A percentile compares a stretch with the other conserved stretches of the same genome.
Evolutionary conservation across 2,797 vertebrate genomes (phyloP).

Genomic region (Neomorphus geoffroyi): DNA sequence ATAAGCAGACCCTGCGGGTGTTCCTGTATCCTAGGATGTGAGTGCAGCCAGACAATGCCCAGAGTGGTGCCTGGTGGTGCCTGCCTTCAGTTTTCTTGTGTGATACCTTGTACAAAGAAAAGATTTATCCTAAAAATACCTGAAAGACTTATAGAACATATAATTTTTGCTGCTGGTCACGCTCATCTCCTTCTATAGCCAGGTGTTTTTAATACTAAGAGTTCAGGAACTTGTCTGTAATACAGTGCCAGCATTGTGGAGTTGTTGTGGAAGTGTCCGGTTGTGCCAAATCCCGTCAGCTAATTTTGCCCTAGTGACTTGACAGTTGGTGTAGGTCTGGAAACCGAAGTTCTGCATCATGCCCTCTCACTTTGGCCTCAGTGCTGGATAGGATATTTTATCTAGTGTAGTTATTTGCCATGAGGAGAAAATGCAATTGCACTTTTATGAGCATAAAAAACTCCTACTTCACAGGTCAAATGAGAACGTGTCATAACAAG

Average conservation of each 20-base stretch:
- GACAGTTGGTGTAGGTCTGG: background rate
- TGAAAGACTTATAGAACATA: background rate
- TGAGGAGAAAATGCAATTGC: background rate
- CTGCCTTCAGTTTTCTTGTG: background rate
- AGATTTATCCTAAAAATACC: background rate
- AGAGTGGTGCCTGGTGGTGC: fast-evolving
- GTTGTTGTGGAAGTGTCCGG: background rate
- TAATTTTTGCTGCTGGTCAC: background rate
- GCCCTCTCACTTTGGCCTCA: background rate
- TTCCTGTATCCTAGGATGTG: background rate
- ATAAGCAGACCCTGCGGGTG: background rate
- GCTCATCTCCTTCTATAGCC: background rate
- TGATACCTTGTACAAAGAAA: background rate
- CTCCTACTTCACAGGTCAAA: background rate
- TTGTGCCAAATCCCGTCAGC: background rate
- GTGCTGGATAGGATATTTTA: background rate
- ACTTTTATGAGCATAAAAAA: background rate
- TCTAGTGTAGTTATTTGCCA: background rate
- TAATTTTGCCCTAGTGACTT: background rate
- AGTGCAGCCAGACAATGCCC: background rate
- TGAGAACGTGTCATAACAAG: background rate
- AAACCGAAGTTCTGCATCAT: background rate
- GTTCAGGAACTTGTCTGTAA: background rate
- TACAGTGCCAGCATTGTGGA: background rate
- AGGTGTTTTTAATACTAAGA: background rate